Evolutionary conservation across 2,113 vertebrate species (phyloP), one percentile per base, ranked within the genome.

Genomic region (Oreocharis arfaki): DNA sequence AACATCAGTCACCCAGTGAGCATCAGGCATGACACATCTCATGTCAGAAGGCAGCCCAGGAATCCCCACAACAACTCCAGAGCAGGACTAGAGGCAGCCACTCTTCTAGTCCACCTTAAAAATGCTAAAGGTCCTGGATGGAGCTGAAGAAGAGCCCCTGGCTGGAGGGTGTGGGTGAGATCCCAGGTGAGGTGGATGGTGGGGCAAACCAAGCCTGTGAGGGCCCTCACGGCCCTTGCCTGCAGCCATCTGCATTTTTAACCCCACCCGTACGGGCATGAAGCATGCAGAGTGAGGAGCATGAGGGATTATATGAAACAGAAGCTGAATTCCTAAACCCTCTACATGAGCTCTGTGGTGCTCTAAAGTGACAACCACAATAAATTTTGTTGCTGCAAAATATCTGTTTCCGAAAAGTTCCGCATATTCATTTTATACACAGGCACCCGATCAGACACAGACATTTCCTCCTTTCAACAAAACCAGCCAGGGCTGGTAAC

Each of bases 1-100:
- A 33, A 16, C 2, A 6, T 33, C 53, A 52, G 26, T 9, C n/a
- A 21, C 10, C 50, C 46, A 33, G 3, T 0, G 0, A 65, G 22
- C 8, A 74, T 14, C 24, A 75, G 5, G 12, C 12, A 44, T 2
- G 0, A 1, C 12, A 41, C 2, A 6, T 0, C 0, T 7, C 33
- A 33, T 0, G 0, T 9, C 67, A 68, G 5, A 52, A 1, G 0
- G 8, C 39, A 73, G 21, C 23, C 35, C 9, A 47, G 12, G 2
- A 46, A 46, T 0, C 7, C 14, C 9, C 32, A 8, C 11, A 69
- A 9, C 7, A 42, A 3, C 9, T 11, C 42, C 35, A 6, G 14
- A 67, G 13, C 20, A 10, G 22, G 6, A 55, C 18, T 55, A 55
- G 30, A 19, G 1, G 3, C 13, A 75, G 4, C 5, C 0, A 5